Evolutionary conservation across 2,113 vertebrate genomes (phyloP).

Genomic region (Heterotis niloticus): DNA sequence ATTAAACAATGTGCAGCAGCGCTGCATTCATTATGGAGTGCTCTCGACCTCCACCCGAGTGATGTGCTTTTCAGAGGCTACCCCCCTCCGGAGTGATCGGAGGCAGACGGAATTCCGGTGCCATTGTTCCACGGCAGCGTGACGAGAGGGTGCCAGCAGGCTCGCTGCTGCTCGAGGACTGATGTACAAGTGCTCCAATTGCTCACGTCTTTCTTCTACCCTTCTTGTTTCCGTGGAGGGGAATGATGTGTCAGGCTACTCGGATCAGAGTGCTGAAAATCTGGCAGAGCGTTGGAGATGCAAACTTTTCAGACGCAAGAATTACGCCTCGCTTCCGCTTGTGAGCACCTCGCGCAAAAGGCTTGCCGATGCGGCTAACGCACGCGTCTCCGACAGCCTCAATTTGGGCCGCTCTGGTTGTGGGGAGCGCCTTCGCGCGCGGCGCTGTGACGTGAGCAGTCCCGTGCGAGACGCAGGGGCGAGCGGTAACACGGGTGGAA

Average conservation of each 20-base stretch:
- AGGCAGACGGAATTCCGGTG: background rate
- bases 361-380: background rate
- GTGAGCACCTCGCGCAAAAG: background rate
- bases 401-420: background rate
- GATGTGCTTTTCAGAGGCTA: background rate
- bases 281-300: background rate
- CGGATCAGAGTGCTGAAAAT: conserved; percentile 1
- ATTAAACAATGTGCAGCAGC: too few relatives aligned
- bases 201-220: background rate
- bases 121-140: background rate
- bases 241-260: background rate
- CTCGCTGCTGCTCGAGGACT: background rate
- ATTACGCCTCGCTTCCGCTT: background rate
- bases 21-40: background rate
- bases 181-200: background rate
- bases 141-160: background rate
- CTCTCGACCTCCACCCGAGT: background rate
- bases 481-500: background rate
- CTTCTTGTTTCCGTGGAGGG: background rate
- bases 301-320: background rate
- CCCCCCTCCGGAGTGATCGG: background rate
- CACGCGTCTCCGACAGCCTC: background rate
- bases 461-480: background rate
- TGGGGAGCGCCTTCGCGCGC: background rate
- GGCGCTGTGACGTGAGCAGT: background rate